phyloP scores from a whole-genome alignment of 2,797 vertebrate species.

The Eurystomus glaucurus region DNA sequence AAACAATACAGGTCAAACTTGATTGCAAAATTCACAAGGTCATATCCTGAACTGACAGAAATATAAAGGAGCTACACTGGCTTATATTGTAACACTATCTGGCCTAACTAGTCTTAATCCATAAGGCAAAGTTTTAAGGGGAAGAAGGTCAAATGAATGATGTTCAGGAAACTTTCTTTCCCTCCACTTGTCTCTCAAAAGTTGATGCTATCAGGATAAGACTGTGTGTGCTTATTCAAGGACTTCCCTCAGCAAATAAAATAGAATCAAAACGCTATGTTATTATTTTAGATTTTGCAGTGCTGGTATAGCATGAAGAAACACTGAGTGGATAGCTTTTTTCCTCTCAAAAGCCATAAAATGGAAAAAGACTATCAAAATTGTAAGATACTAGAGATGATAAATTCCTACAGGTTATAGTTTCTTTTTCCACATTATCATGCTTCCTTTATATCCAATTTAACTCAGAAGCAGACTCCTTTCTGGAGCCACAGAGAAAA shows the following conservation, averaged over 20 bases:
- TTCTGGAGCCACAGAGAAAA: slow-evolving; percentile 22
- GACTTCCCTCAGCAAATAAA: background rate
- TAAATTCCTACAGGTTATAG: background rate
- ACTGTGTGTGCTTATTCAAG: background rate
- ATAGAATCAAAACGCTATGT: background rate
- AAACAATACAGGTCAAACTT: background rate
- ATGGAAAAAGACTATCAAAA: background rate
- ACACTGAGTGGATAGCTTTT: background rate
- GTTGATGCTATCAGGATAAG: background rate
- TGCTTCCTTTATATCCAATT: background rate
- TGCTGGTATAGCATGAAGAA: background rate
- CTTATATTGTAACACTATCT: background rate
- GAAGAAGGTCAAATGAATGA: slow-evolving; percentile 13
- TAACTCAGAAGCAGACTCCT: background rate
- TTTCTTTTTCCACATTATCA: background rate
- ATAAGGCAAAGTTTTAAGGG: background rate
- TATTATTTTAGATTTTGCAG: background rate
- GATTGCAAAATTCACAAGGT: slow-evolving; percentile 20
- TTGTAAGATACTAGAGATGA: background rate
- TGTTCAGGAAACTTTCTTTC: background rate
- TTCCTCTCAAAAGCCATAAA: background rate
- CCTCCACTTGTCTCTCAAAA: background rate
- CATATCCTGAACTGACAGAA: background rate
- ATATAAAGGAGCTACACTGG: background rate
- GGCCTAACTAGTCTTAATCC: background rate